Evolutionary conservation across 1,140 invertebrate genomes (phyloP), one percentile per base, ranked within the genome.

Genomic region (Tyrophagus putrescentiae): DNA sequence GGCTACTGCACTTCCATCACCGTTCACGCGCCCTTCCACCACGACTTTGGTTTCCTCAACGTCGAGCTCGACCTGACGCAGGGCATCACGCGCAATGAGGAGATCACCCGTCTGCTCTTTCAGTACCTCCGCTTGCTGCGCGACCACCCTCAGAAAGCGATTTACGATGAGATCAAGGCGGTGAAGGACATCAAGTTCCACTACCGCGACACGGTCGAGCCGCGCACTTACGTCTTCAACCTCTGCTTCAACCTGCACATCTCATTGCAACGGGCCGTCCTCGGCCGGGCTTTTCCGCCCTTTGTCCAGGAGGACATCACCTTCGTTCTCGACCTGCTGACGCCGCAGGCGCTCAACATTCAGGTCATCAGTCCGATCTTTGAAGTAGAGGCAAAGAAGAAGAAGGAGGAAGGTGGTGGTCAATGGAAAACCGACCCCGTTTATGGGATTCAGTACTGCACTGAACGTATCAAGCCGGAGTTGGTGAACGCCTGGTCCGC

Each of bases 21-120:
- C 33, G 25, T 25, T 13, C 13, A 42, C 9, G 16, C 23, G 16
- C 45, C 45, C 23, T 48, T 25, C 31, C 31, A 48, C 18, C 45
- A 48, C 31, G 92, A 91, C 1, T 92, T 94, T 71, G 82, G 79
- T 11, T 92, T 93, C 73, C 93, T 96, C 71, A 81, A 79, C 32
- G 79, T 96, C 7, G 79, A 80, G 63, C 84, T 95, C 6, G 90
- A 96, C 74, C 75, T 98, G 27, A 95, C 91, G 0, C 83, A 92
- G 65, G 93, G 92, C 11, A 79, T 93, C 52, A 67, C 73, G 2
- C 84, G 91, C 69, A 75, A 83, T 0, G 84, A 94, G 69, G 85
- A 92, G 64, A 91, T 97, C 67, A 78, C 94, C 0, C 75, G 78
- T 25, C 71, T 91, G 48, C 76, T 86, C 2, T 96, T 94, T 71